These are phyloP conservation scores for Oxyscelio sp. DNA, from an alignment of 2,888 invertebrate genomes.

Conservation along the genomic window DNA sequence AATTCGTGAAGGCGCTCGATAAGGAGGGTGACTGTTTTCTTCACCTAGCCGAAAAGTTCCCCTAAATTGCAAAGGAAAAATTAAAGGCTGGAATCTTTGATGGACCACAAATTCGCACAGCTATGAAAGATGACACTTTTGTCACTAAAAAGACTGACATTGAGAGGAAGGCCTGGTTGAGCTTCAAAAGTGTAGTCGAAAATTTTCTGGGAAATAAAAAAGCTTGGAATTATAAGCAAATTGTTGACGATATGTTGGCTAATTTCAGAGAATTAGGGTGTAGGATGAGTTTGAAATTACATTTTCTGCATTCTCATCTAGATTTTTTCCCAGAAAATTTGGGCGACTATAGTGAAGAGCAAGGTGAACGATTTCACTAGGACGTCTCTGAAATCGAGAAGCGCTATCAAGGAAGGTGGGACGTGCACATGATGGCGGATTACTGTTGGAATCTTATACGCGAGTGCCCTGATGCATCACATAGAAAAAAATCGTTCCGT, in stretches of 20 bases:
- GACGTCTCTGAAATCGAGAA: conserved; percentile 82
- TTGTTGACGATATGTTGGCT: conserved; percentile 74
- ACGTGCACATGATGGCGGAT: too few relatives aligned
- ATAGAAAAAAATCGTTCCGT: too few relatives aligned
- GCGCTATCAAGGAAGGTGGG: conserved; percentile 78
- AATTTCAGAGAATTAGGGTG: conserved; percentile 58
- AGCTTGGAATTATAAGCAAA: conserved; percentile 61
- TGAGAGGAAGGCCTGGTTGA: conserved; percentile 69
- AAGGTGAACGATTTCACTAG: conserved; percentile 84
- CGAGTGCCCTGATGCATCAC: too few relatives aligned
- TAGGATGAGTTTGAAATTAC: too few relatives aligned
- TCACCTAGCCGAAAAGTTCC: conserved; percentile 41
- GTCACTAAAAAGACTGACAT: conserved; percentile 53
- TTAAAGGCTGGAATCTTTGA: conserved; percentile 59
- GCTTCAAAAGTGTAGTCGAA: conserved; percentile 46
- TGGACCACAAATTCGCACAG: conserved; percentile 56
- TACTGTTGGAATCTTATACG: too few relatives aligned
- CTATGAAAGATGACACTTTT: conserved; percentile 46
- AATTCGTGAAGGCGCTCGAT: too few relatives aligned
- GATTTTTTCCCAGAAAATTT: conserved; percentile 82
- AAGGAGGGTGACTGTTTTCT: conserved; percentile 41
- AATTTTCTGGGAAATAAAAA: conserved; percentile 71
- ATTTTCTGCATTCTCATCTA: too few relatives aligned
- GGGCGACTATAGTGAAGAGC: conserved; percentile 79
- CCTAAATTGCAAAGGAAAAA: conserved; percentile 38